Percentiles rank a stretch among this genome's conserved stretches.
These are phyloP conservation scores for Oryzias sinensis DNA, from an alignment of 2,797 vertebrate species.

Conservation along the genomic window DNA sequence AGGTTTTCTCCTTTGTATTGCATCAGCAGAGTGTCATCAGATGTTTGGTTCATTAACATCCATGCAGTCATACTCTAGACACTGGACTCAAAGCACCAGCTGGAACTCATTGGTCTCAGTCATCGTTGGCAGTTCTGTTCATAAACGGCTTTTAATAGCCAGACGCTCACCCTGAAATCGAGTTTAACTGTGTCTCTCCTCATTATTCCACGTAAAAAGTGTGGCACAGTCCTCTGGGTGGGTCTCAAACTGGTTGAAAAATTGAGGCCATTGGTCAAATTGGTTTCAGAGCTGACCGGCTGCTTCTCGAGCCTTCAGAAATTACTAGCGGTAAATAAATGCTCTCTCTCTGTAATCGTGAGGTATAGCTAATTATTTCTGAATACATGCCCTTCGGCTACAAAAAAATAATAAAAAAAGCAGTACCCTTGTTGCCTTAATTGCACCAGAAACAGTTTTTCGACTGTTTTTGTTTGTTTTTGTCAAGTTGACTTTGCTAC, in stretches of 20 bases:
- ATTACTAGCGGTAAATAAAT: conserved; percentile 37
- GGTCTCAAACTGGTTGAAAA: conserved; percentile 46
- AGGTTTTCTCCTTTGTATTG: conserved; percentile 12
- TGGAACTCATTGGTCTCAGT: conserved; percentile 55
- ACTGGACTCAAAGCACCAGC: conserved; percentile 49
- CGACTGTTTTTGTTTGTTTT: conserved; percentile 14
- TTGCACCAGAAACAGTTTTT: neutral
- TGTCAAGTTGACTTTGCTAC: neutral
- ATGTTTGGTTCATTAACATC: conserved; percentile 24
- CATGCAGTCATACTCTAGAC: conserved; percentile 23
- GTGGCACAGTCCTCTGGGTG: conserved; percentile 27
- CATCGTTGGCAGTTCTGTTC: conserved; percentile 28
- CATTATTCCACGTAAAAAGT: conserved; percentile 40
- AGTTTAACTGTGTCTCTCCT: conserved; percentile 51
- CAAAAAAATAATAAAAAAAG: neutral
- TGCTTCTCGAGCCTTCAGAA: conserved; percentile 43
- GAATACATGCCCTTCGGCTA: conserved; percentile 21
- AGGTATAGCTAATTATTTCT: conserved; percentile 30
- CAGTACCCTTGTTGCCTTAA: neutral
- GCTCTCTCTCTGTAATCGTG: conserved; percentile 2
- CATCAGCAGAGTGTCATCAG: conserved; percentile 14
- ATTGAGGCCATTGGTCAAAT: conserved; percentile 64
- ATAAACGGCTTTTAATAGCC: conserved; percentile 61
- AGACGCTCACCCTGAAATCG: conserved; percentile 56
- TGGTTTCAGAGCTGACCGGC: conserved; percentile 43